Evolutionary conservation across 92 coral and sea anemone genomes (phyloP), one percentile per base, ranked within the genome.

Genomic region (Montipora capitata): DNA sequence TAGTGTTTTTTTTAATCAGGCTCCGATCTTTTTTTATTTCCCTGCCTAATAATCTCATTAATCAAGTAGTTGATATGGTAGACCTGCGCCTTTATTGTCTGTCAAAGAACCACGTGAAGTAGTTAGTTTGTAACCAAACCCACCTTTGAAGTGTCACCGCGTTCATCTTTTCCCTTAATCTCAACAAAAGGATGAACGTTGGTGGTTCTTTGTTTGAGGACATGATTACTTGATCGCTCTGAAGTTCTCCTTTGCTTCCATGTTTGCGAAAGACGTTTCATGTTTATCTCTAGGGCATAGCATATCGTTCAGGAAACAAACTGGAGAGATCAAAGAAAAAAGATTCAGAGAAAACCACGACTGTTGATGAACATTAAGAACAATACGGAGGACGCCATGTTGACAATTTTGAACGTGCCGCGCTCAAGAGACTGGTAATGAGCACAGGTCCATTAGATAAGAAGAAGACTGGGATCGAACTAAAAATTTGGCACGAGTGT

Each of bases 231-330:
- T 15, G 77, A 73, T 77, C 85, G 45, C 27, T 72, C 87, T 13
- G 92, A n/a, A 77, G 81, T 70, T 70, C 85, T 87, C 68, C 87
- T 95, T 48, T 95, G 98, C 65, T 88, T 94, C 98, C 98, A 95
- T 58, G 98, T 93, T 75, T 95, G 95, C 52, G 98, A 95, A 8
- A 95, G 91, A 14, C 94, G 94, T 81, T 87, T 91, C 98, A 95
- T 95, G 45, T 48, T 73, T 54, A 17, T 72, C 14, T 7, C 5
- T 10, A 7, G 39, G 43, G 3, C 5, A 15, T 2, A 35, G 42
- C 51, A 58, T 52, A 18, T 40, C 48, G 54, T 52, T 17, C 15
- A 51, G 4, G 11, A 52, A 39, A 42, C 68, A 8, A 54, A 54
- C 38, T 66, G 39, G 77, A 42, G 76, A 80, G 77, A 68, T 81